These are phyloP conservation scores for Mustela lutreola DNA, from an alignment of 2,113 vertebrate species.

Conservation along the genomic window DNA sequence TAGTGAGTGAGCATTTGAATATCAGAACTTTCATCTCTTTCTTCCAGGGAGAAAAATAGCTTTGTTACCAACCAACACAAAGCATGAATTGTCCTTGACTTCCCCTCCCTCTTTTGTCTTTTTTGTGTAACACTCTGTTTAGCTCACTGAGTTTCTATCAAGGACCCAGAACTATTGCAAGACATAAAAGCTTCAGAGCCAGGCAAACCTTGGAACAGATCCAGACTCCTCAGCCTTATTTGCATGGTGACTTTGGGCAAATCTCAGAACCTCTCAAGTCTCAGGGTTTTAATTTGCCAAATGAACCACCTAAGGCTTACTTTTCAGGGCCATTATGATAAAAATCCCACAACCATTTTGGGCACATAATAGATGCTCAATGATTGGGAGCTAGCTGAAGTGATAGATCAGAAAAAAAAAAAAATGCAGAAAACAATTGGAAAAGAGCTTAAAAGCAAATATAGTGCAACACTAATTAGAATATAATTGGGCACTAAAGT, in stretches of 20 bases:
- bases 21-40: conserved; percentile 82
- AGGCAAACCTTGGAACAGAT: background rate
- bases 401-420: background rate
- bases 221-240: background rate
- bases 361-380: background rate
- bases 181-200: conserved; percentile 6
- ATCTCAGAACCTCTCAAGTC: background rate
- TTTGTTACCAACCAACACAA: conserved; percentile 70
- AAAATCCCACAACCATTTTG: background rate
- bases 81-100: conserved; percentile 76
- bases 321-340: background rate
- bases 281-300: conserved; percentile 55
- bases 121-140: conserved; percentile 38
- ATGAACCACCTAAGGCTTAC: background rate
- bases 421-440: background rate
- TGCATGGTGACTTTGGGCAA: conserved; percentile 39
- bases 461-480: background rate
- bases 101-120: conserved; percentile 66
- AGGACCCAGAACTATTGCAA: conserved; percentile 17
- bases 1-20: conserved; percentile 82
- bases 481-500: background rate
- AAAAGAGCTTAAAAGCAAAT: background rate
- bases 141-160: conserved; percentile 51
- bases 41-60: conserved; percentile 78
- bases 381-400: background rate